These are phyloP conservation scores for Eulithis prunata DNA, from an alignment of 2,888 invertebrate species.

Conservation along the genomic window DNA sequence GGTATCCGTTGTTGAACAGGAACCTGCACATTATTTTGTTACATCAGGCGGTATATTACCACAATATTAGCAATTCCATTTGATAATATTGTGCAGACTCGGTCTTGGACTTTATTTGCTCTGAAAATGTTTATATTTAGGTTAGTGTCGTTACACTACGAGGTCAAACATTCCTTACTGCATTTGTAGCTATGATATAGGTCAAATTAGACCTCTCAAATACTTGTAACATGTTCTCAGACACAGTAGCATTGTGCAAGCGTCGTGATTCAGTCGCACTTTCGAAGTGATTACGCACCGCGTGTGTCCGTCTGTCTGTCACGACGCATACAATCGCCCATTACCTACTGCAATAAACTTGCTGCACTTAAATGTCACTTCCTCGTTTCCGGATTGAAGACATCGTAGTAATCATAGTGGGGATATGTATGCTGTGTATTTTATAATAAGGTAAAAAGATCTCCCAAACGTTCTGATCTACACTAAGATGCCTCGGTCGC, in stretches of 20 bases:
- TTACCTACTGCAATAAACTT: conserved; percentile 28
- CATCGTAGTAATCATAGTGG: not conserved
- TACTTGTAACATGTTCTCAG: not conserved
- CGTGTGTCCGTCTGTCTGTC: conserved; percentile 38
- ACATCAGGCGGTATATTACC: no score
- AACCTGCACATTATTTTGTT: conserved; percentile 76
- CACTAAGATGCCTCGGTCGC: no score
- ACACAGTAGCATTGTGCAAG: conserved; percentile 21
- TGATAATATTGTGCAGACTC: no score
- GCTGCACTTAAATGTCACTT: conserved; percentile 18
- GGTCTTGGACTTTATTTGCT: no score
- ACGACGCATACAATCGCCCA: conserved; percentile 27
- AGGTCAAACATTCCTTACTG: no score
- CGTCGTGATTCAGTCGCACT: conserved; percentile 45
- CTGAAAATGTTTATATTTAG: no score
- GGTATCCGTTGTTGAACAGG: conserved; percentile 93
- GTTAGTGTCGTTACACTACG: no score
- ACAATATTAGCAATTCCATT: no score
- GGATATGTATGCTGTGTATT: no score
- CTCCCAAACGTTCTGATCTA: no score
- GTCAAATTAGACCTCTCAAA: not conserved
- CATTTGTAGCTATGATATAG: not conserved
- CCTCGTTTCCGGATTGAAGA: conserved; percentile 17
- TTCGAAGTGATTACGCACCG: conserved; percentile 44
- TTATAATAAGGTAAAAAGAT: no score